Evolutionary conservation across 2,888 invertebrate genomes (phyloP).

Genomic region (Xestoiulus laeticollis): DNA sequence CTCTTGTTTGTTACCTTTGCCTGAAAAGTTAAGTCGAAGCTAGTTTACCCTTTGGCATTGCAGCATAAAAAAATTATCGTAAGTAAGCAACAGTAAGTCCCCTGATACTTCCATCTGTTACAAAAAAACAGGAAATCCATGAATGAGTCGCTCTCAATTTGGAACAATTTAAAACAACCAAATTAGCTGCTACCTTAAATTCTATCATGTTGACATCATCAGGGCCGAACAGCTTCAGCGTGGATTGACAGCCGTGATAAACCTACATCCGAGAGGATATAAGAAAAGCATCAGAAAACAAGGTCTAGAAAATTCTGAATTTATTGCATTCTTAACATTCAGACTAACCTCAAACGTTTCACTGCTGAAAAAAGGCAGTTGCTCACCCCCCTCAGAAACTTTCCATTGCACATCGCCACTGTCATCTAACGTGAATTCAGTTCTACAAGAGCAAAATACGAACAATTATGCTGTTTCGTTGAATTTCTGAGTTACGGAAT

Average conservation of each 20-base stretch:
- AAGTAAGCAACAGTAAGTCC: conserved; percentile 70
- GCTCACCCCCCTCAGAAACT: conserved; percentile 69
- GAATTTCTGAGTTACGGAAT: conserved; percentile 3
- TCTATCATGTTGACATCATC: conserved; percentile 69
- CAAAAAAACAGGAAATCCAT: neutral
- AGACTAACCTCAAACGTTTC: conserved; percentile 72
- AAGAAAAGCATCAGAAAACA: neutral
- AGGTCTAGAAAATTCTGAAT: neutral
- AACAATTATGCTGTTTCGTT: neutral
- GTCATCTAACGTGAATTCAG: conserved; percentile 70
- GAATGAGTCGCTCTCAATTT: neutral
- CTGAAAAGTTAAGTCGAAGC: too few species aligned
- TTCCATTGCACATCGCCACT: conserved; percentile 74
- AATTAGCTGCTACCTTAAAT: conserved; percentile 63
- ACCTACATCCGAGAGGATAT: neutral
- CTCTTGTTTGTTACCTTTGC: too few species aligned
- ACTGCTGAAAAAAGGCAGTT: conserved; percentile 73
- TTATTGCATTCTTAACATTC: neutral
- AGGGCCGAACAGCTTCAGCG: conserved; percentile 49
- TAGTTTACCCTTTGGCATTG: conserved; percentile 71
- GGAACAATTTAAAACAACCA: neutral
- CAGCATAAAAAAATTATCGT: conserved; percentile 73
- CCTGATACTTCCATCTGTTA: conserved; percentile 68
- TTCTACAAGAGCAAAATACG: conserved; percentile 58
- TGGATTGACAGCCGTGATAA: conserved; percentile 30